A percentile compares a stretch with the other conserved stretches of the same genome.
phyloP scores from a whole-genome alignment of 2,888 invertebrate species.

The Drosophila longiperda region DNA sequence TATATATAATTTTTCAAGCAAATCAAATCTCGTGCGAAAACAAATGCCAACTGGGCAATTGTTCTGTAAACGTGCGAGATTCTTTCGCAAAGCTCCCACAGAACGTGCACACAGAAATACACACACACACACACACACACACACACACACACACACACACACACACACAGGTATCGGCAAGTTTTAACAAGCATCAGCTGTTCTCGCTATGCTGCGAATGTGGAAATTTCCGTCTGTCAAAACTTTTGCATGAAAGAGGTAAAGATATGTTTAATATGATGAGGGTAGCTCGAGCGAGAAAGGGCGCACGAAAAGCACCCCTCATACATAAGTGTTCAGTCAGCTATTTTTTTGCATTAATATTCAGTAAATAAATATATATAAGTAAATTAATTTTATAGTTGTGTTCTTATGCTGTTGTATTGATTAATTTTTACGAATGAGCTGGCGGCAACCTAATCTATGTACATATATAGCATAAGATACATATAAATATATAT shows the following conservation, averaged over 20 bases:
- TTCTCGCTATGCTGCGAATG: constrained; percentile 46
- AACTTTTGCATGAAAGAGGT: constrained; percentile 20
- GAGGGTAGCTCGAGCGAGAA: constrained; percentile 38
- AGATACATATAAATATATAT: constrained; percentile 2
- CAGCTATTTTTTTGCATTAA: constrained; percentile 35
- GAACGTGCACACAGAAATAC: constrained; percentile 13
- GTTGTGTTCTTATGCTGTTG: not conserved
- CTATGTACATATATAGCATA: constrained; percentile 2
- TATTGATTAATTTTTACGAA: constrained; percentile 58
- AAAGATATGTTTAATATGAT: constrained; percentile 4
- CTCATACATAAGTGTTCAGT: constrained; percentile 31
- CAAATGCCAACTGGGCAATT: constrained; percentile 53
- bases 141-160: constrained; percentile 2
- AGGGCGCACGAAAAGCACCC: constrained; percentile 31
- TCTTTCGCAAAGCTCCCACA: constrained; percentile 11
- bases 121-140: constrained; percentile 7
- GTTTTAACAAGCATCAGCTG: constrained; percentile 73
- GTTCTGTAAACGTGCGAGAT: constrained; percentile 40
- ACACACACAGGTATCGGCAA: constrained; percentile 29
- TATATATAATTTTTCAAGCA: constrained; percentile 14
- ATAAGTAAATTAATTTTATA: not conserved
- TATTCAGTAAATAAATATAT: constrained; percentile 2
- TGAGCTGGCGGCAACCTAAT: constrained; percentile 25
- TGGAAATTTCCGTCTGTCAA: constrained; percentile 71
- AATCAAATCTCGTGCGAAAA: constrained; percentile 41